A percentile compares a stretch with the other conserved stretches of the same genome.
Evolutionary conservation across 2,888 invertebrate genomes (phyloP).

Genomic region (Pandemis heparana): DNA sequence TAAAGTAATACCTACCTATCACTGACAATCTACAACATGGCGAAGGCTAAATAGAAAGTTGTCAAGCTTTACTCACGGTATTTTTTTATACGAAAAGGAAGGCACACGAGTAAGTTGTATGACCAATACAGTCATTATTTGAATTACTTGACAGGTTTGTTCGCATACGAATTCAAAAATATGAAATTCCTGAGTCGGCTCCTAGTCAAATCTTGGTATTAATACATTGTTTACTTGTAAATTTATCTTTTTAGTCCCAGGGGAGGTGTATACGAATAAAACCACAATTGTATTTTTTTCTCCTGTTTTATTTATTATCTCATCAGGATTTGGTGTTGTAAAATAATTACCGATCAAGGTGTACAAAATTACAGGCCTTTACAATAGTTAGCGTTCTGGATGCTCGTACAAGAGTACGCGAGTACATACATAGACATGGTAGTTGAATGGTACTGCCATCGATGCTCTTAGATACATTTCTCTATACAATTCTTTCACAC

Average conservation of each 20-base stretch:
- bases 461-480: slow-evolving; percentile 27
- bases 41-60: too few species aligned
- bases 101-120: too few species aligned
- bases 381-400: slow-evolving; percentile 69
- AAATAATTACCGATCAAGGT: slow-evolving; percentile 80
- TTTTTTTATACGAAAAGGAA: too few species aligned
- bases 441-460: slow-evolving; percentile 24
- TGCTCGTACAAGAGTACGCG: slow-evolving; percentile 68
- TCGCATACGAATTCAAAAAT: too few species aligned
- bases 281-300: slow-evolving; percentile 64
- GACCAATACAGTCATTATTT: too few species aligned
- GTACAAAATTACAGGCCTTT: slow-evolving; percentile 84
- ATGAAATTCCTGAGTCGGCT: too few species aligned
- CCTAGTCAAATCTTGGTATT: too few species aligned
- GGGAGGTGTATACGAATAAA: slow-evolving; percentile 57
- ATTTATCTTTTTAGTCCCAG: background rate
- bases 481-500: background rate
- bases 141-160: too few species aligned
- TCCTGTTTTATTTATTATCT: slow-evolving; percentile 68
- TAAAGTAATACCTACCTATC: too few species aligned
- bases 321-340: slow-evolving; percentile 74
- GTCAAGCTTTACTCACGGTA: too few species aligned
- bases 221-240: too few species aligned
- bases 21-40: too few species aligned
- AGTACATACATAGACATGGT: slow-evolving; percentile 55